Conservation (phyloP, 2,888 invertebrate genomes). For the Galerucella pusilla region DNA sequence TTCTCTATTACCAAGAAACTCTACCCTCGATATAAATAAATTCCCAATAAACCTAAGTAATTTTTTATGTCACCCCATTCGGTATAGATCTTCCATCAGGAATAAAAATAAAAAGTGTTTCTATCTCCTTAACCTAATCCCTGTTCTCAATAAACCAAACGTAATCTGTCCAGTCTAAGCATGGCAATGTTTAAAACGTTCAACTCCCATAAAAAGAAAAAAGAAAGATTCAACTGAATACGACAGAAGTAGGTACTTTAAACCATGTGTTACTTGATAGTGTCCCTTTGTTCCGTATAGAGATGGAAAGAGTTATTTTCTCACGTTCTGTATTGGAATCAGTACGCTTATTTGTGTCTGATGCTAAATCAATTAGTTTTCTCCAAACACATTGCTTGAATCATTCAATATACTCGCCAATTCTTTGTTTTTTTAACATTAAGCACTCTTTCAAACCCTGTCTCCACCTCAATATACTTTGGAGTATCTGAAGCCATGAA, state of each 20-base stretch:
- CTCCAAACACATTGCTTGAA: too few relatives aligned
- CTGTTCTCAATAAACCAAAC: constrained; percentile 1
- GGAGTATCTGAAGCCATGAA: too few relatives aligned
- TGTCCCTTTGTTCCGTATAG: background rate
- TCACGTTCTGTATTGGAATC: background rate
- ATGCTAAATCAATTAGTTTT: too few relatives aligned
- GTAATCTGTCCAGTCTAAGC: constrained; percentile 4
- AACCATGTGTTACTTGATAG: constrained; percentile 2
- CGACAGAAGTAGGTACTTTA: background rate
- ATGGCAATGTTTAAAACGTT: constrained; percentile 7
- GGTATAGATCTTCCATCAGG: background rate
- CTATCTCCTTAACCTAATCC: background rate
- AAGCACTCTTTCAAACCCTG: too few relatives aligned
- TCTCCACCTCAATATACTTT: too few relatives aligned
- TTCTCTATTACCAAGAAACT: background rate
- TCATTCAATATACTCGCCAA: too few relatives aligned
- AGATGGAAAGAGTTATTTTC: background rate
- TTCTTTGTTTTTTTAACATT: too few relatives aligned
- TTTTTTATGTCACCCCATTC: background rate
- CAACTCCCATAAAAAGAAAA: constrained; percentile 1
- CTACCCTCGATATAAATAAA: constrained; percentile 5
- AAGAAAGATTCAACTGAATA: background rate
- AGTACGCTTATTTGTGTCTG: too few relatives aligned
- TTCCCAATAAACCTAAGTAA: constrained; percentile 7
- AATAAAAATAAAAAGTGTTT: constrained; percentile 5